phyloP scores from a whole-genome alignment of 2,113 vertebrate genomes.

The Lepus americanus region DNA sequence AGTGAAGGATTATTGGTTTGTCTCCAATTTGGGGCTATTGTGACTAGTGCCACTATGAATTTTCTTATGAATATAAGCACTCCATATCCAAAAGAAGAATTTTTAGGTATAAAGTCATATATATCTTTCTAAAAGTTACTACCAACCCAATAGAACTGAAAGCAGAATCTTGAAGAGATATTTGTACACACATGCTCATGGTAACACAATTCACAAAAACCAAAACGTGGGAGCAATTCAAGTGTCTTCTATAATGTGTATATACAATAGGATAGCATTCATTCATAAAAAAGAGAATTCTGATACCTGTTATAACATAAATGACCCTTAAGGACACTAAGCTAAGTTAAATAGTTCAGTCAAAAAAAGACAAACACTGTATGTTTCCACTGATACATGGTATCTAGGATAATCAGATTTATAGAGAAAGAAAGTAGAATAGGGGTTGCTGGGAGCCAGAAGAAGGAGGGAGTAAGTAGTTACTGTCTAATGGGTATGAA shows the following conservation, averaged over 20 bases:
- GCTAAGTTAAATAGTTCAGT: neutral
- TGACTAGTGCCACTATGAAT: neutral
- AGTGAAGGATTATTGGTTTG: neutral
- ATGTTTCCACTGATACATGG: neutral
- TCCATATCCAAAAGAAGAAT: neutral
- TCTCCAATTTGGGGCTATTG: neutral
- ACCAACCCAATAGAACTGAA: slow-evolving; percentile 33
- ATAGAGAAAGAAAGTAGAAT: neutral
- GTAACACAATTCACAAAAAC: slow-evolving; percentile 4
- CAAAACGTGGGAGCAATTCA: neutral
- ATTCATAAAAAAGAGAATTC: slow-evolving; percentile 20
- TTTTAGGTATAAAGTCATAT: neutral
- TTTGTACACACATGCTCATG: neutral
- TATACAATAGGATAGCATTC: neutral
- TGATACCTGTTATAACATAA: neutral
- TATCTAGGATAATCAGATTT: neutral
- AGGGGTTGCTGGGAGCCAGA: neutral
- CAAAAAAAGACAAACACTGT: neutral
- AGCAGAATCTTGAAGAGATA: neutral
- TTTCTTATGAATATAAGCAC: neutral
- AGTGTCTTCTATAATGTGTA: neutral
- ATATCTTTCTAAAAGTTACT: neutral
- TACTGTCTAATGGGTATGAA: neutral
- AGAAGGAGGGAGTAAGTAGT: neutral
- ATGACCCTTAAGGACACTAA: slow-evolving; percentile 3